A percentile compares a stretch with the other conserved stretches of the same genome.
Conservation (phyloP, 1,140 invertebrate species). For the Drosophila equinoxialis region DNA sequence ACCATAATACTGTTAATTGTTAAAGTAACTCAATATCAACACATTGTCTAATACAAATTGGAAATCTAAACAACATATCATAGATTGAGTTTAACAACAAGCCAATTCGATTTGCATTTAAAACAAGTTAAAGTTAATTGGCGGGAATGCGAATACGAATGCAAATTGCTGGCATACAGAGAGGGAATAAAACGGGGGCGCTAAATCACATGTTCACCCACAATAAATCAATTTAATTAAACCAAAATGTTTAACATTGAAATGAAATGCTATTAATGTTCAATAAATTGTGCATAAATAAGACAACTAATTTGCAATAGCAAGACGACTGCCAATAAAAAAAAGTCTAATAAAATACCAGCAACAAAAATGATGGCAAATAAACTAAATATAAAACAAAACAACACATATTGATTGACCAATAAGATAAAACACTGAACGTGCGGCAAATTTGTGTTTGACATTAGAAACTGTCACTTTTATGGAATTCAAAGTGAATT, state of each 20-base stretch:
- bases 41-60: neutral
- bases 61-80: neutral
- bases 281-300: conserved; percentile 53
- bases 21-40: no score
- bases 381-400: conserved; percentile 49
- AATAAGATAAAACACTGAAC: conserved; percentile 14
- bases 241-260: conserved; percentile 67
- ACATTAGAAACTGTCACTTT: conserved; percentile 74
- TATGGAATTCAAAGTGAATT: conserved; percentile 66
- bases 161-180: conserved; percentile 4
- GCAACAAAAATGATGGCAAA: conserved; percentile 20
- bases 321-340: conserved; percentile 43
- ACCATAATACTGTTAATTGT: no score
- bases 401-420: conserved; percentile 54
- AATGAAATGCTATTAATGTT: conserved; percentile 56
- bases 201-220: conserved; percentile 59
- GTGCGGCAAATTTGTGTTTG: conserved; percentile 63
- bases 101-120: conserved; percentile 28
- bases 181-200: conserved; percentile 18
- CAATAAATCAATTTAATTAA: conserved; percentile 77
- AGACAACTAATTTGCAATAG: conserved; percentile 56
- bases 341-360: neutral
- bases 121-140: conserved; percentile 58
- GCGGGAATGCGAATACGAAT: conserved; percentile 39
- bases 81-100: conserved; percentile 1